Percentiles rank a stretch among this genome's conserved stretches.
Evolutionary conservation across 2,797 vertebrate species (phyloP).

Genomic region (Graptemys geographica): DNA sequence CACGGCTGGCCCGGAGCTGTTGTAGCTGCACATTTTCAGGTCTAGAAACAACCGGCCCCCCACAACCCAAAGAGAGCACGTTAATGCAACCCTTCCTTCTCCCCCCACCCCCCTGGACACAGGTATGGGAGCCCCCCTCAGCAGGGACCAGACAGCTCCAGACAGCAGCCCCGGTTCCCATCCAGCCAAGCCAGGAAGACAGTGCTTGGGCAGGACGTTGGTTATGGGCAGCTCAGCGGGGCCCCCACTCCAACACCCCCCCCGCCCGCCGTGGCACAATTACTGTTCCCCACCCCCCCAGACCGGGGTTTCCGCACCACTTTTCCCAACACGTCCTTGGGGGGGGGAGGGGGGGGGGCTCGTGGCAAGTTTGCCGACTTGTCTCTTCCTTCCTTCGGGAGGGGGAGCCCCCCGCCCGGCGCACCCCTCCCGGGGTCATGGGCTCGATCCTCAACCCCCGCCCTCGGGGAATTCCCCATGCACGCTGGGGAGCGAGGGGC

Average conservation of each 20-base stretch:
- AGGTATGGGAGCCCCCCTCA: too few relatives aligned
- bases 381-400: too few relatives aligned
- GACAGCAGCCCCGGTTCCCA: too few relatives aligned
- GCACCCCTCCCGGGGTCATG: not conserved
- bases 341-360: too few relatives aligned
- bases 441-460: not conserved
- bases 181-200: not conserved
- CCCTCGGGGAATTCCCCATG: not conserved
- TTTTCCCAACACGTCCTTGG: not conserved
- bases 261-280: too few relatives aligned
- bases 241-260: too few relatives aligned
- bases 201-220: too few relatives aligned
- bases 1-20: slow-evolving; percentile 46
- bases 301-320: not conserved
- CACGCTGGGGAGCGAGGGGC: rapidly evolving
- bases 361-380: not conserved
- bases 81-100: not conserved
- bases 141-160: too few relatives aligned
- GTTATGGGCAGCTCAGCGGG: not conserved
- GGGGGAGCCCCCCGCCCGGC: too few relatives aligned
- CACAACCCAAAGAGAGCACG: not conserved
- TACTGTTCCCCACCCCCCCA: not conserved
- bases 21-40: slow-evolving; percentile 78
- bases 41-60: slow-evolving; percentile 39
- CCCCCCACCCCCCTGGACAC: rapidly evolving